phyloP scores from a whole-genome alignment of 2,888 invertebrate species.

The Habrosyne pyritoides region DNA sequence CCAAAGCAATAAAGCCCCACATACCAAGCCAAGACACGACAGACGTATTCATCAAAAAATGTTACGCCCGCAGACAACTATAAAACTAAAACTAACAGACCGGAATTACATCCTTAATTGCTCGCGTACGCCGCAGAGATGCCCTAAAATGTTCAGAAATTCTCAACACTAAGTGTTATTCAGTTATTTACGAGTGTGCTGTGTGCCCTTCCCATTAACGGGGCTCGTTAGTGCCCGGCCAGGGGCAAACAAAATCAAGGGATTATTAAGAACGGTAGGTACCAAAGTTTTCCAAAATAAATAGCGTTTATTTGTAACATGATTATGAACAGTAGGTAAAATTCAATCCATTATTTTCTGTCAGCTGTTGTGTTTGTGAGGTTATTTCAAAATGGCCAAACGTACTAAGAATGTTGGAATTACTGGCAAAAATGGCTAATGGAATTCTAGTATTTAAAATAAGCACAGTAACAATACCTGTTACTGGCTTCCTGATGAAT shows the following conservation, averaged over 20 bases:
- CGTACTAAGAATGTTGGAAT: no score
- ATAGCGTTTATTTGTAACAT: not conserved
- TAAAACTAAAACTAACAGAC: conserved; percentile 7
- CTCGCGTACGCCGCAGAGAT: conserved; percentile 9
- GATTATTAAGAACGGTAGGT: conserved; percentile 22
- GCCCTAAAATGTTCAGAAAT: conserved; percentile 12
- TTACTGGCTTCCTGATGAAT: no score
- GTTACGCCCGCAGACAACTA: not conserved
- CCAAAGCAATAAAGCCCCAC: not conserved
- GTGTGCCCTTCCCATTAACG: conserved; percentile 40
- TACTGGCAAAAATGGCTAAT: no score
- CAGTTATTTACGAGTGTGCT: conserved; percentile 51
- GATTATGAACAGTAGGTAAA: not conserved
- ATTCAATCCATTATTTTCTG: not conserved
- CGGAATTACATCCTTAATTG: conserved; percentile 9
- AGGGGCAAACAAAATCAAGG: conserved; percentile 45
- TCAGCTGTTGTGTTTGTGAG: no score
- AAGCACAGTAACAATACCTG: no score
- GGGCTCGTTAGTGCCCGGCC: conserved; percentile 39
- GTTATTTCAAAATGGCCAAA: no score
- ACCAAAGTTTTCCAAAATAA: not conserved
- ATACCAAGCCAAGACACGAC: not conserved
- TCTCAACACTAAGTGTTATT: conserved; percentile 47
- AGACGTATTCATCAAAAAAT: conserved; percentile 7
- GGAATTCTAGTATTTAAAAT: no score